A percentile compares a stretch with the other conserved stretches of the same genome.
Conservation (phyloP, 2,888 invertebrate species). For the Hecatera dysodea region DNA sequence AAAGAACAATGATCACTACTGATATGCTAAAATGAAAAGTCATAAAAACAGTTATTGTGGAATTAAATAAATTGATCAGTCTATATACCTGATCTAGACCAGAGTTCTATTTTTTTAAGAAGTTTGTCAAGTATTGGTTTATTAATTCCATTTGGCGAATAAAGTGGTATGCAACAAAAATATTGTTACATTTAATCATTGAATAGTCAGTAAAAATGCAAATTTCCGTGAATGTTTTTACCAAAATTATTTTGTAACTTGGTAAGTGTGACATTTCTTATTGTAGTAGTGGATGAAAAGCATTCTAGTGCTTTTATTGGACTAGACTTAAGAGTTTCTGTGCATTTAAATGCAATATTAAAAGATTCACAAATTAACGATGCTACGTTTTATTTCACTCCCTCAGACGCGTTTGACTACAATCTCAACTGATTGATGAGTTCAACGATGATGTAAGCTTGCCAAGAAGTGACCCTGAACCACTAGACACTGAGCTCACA, state of each 20-base stretch:
- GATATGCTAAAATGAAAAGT: background rate
- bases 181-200: background rate
- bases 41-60: background rate
- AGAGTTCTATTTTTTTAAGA: constrained; percentile 47
- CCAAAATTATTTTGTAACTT: constrained; percentile 35
- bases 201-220: background rate
- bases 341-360: constrained; percentile 62
- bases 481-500: too few species aligned
- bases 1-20: background rate
- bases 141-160: constrained; percentile 4
- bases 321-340: constrained; percentile 58
- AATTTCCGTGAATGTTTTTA: constrained; percentile 31
- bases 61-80: constrained; percentile 11
- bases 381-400: constrained; percentile 14
- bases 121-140: constrained; percentile 17
- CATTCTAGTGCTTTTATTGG: constrained; percentile 52
- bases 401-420: background rate
- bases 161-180: background rate
- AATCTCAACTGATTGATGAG: too few species aligned
- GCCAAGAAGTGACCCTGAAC: too few species aligned
- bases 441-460: too few species aligned
- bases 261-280: constrained; percentile 42
- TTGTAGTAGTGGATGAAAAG: constrained; percentile 47
- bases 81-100: background rate
- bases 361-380: constrained; percentile 44